Conservation (phyloP, 1,140 invertebrate genomes). For the Formica selysi region DNA sequence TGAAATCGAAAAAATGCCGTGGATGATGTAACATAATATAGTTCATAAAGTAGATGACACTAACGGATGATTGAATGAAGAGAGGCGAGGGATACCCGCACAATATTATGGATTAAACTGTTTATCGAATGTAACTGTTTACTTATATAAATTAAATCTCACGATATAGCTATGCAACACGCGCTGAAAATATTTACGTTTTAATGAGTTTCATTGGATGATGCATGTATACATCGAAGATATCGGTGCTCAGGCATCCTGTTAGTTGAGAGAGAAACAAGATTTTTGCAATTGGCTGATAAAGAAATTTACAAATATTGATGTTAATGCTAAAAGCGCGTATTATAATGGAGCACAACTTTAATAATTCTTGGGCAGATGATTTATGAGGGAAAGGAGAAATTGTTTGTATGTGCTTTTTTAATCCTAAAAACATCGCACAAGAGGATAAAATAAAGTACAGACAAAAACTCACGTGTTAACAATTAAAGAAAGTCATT, state of each 20-base stretch:
- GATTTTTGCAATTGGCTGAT: neutral
- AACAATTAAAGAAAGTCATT: constrained; percentile 69
- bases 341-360: too few species aligned
- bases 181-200: neutral
- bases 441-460: constrained; percentile 45
- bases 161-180: neutral
- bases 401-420: neutral
- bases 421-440: neutral
- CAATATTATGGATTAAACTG: constrained; percentile 31
- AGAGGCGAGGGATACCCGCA: neutral
- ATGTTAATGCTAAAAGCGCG: neutral
- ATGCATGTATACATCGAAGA: neutral
- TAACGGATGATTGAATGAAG: neutral
- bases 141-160: neutral
- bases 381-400: neutral
- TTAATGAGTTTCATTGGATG: constrained; percentile 17
- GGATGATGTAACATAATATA: constrained; percentile 15
- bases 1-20: constrained; percentile 26
- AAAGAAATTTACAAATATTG: neutral
- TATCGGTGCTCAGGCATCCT: neutral
- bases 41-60: neutral
- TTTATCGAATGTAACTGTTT: constrained; percentile 8
- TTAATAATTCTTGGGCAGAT: neutral
- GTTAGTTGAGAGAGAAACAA: neutral
- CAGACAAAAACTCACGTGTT: constrained; percentile 35